Conservation (phyloP, 1,140 invertebrate species). For the Popillia japonica region DNA sequence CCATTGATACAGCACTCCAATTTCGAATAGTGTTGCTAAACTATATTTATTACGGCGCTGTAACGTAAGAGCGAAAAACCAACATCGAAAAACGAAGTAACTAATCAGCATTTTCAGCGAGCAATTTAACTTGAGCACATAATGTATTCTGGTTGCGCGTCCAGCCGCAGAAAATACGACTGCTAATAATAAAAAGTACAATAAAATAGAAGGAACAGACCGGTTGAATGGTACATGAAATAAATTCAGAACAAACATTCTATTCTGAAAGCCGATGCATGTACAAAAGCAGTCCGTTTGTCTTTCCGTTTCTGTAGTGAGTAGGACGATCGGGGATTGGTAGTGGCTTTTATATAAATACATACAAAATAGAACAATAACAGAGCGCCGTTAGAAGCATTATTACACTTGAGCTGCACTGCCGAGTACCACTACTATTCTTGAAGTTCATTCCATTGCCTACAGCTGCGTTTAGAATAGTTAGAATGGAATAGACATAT, state of each 20-base stretch:
- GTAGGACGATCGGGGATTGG: constrained; percentile 20
- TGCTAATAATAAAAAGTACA: constrained; percentile 41
- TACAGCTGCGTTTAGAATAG: too few relatives aligned
- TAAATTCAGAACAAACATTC: constrained; percentile 40
- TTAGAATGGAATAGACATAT: too few relatives aligned
- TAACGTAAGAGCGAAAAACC: not conserved
- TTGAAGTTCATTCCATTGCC: too few relatives aligned
- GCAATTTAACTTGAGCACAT: constrained; percentile 40
- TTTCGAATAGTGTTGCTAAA: constrained; percentile 13
- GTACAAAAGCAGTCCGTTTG: constrained; percentile 41
- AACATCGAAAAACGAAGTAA: not conserved
- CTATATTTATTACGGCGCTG: not conserved
- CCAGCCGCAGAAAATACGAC: constrained; percentile 39
- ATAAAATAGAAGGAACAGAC: constrained; percentile 30
- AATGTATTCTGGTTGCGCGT: constrained; percentile 42
- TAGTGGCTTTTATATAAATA: constrained; percentile 51
- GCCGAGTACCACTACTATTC: too few relatives aligned
- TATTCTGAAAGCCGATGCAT: constrained; percentile 34
- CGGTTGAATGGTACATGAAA: constrained; percentile 37
- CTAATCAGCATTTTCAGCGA: constrained; percentile 36
- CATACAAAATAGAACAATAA: constrained; percentile 53
- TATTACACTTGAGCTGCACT: constrained; percentile 35
- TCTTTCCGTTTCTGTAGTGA: constrained; percentile 22
- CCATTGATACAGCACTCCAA: constrained; percentile 18
- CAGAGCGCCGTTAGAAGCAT: constrained; percentile 38